These are phyloP conservation scores for Pararge aegeria DNA, from an alignment of 1,140 invertebrate species.

Conservation along the genomic window DNA sequence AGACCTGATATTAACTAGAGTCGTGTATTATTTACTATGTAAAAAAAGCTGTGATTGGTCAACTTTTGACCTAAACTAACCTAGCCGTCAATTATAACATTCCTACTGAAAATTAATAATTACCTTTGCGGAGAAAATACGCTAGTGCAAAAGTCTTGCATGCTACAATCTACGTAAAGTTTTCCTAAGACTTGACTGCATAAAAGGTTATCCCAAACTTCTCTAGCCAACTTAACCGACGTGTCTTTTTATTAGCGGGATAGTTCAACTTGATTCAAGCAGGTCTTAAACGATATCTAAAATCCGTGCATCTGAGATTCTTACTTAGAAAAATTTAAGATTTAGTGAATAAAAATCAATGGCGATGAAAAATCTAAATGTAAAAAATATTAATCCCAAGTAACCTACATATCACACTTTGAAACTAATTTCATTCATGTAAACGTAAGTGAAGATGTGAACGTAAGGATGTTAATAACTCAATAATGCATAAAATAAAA, in stretches of 20 bases:
- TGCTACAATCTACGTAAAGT: conserved; percentile 2
- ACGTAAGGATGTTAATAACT: no score
- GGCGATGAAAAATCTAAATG: background rate
- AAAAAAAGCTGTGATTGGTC: no score
- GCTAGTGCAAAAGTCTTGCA: conserved; percentile 8
- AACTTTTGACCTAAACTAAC: no score
- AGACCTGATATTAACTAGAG: no score
- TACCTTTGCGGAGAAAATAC: background rate
- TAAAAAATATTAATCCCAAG: no score
- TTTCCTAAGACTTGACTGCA: conserved; percentile 39
- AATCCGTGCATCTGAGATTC: background rate
- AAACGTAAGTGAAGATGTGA: no score
- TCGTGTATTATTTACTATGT: no score
- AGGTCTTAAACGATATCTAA: background rate
- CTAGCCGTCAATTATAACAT: no score
- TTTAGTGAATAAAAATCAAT: background rate
- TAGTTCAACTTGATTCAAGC: conserved; percentile 31
- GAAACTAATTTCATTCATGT: no score
- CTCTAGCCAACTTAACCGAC: conserved; percentile 41
- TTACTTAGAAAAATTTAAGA: background rate
- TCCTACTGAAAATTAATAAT: background rate
- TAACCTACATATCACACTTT: no score
- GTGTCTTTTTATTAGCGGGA: conserved; percentile 48
- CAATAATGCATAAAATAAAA: no score
- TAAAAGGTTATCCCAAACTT: conserved; percentile 47